Percentiles rank a stretch among this genome's conserved stretches.
These are phyloP conservation scores for Drosophila sp. DNA, from an alignment of 1,140 invertebrate species.

Conservation along the genomic window DNA sequence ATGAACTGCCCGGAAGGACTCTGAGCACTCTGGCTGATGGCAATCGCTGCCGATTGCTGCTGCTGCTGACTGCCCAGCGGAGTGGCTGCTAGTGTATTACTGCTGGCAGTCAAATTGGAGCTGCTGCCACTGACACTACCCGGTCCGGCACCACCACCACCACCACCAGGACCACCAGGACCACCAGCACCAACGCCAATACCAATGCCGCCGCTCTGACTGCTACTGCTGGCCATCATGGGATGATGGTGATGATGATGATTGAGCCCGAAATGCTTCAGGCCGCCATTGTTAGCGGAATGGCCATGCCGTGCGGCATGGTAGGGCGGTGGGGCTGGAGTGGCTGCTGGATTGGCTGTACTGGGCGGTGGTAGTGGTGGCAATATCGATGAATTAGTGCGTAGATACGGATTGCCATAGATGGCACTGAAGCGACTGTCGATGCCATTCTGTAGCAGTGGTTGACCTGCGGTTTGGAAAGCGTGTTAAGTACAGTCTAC, in stretches of 20 bases:
- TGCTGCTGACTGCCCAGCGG: slow-evolving; percentile 47
- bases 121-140: slow-evolving; percentile 79
- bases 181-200: not conserved
- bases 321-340: slow-evolving; percentile 91
- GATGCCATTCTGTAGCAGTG: slow-evolving; percentile 85
- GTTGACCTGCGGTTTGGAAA: slow-evolving; percentile 79
- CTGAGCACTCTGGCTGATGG: slow-evolving; percentile 53
- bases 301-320: slow-evolving; percentile 80
- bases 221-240: slow-evolving; percentile 14
- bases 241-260: slow-evolving; percentile 9
- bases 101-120: slow-evolving; percentile 80
- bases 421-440: slow-evolving; percentile 94
- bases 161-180: not conserved
- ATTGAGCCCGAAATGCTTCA: slow-evolving; percentile 53
- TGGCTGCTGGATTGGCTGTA: slow-evolving; percentile 90
- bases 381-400: slow-evolving; percentile 84
- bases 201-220: slow-evolving; percentile 9
- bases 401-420: slow-evolving; percentile 94
- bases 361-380: slow-evolving; percentile 83
- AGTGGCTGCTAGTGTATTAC: slow-evolving; percentile 78
- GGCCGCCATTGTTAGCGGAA: slow-evolving; percentile 59
- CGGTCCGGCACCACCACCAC: slow-evolving; percentile 28
- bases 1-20: slow-evolving; percentile 83
- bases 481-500: not conserved
- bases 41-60: slow-evolving; percentile 15